Evolutionary conservation across 2,888 invertebrate genomes (phyloP).

Genomic region (Phorcus lineatus): DNA sequence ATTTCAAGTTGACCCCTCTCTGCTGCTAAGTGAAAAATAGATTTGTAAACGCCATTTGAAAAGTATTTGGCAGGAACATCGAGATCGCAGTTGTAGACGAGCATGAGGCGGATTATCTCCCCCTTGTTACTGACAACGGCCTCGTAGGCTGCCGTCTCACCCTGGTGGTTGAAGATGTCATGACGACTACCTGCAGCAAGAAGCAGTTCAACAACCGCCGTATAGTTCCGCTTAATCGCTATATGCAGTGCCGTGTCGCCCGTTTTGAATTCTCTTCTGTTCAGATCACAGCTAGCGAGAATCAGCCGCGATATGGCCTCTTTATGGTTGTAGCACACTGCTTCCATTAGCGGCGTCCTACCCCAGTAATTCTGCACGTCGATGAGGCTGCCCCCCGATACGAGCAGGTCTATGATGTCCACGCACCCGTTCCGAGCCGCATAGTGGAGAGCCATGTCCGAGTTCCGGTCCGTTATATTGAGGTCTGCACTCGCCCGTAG

Average conservation of each 20-base stretch:
- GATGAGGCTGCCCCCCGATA: slow-evolving; percentile 71
- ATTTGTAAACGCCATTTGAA: slow-evolving; percentile 70
- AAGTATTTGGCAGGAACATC: slow-evolving; percentile 73
- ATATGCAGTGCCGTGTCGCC: slow-evolving; percentile 75
- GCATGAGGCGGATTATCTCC: slow-evolving; percentile 72
- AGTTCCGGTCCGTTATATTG: slow-evolving; percentile 74
- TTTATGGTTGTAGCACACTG: slow-evolving; percentile 74
- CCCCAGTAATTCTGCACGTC: slow-evolving; percentile 76
- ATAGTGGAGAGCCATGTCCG: slow-evolving; percentile 74
- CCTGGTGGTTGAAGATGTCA: slow-evolving; percentile 74
- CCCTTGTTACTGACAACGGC: slow-evolving; percentile 73
- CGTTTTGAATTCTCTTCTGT: slow-evolving; percentile 73
- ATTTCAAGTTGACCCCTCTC: slow-evolving; percentile 73
- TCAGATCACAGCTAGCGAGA: slow-evolving; percentile 70
- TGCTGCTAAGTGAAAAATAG: slow-evolving; percentile 70
- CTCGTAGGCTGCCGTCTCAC: slow-evolving; percentile 73
- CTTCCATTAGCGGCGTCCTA: slow-evolving; percentile 74
- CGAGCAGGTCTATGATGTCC: slow-evolving; percentile 71
- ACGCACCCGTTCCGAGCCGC: slow-evolving; percentile 73
- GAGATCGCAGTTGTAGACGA: slow-evolving; percentile 73
- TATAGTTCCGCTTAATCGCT: slow-evolving; percentile 74
- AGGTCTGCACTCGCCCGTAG: slow-evolving; percentile 69
- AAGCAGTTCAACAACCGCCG: slow-evolving; percentile 70
- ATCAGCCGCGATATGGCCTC: slow-evolving; percentile 71
- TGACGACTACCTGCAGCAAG: slow-evolving; percentile 71